Percentiles rank a stretch among this genome's conserved stretches.
These are phyloP conservation scores for Homarus americanus DNA, from an alignment of 1,140 invertebrate species.

Conservation along the genomic window DNA sequence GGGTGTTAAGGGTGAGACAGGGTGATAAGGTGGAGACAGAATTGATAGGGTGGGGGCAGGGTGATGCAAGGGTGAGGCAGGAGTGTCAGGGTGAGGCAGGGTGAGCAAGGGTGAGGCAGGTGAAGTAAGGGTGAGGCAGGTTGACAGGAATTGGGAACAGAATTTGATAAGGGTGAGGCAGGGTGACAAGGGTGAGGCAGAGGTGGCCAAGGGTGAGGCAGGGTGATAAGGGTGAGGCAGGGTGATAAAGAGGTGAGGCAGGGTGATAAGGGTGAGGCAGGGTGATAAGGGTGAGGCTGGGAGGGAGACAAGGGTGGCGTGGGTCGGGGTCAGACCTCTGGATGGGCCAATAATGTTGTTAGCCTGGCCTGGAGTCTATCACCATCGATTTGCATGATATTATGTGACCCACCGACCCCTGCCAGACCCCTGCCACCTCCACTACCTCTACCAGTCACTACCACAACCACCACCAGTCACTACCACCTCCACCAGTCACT, in stretches of 20 bases:
- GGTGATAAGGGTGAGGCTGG: too few species aligned
- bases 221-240: too few species aligned
- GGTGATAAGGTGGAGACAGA: background rate
- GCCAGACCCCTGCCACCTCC: background rate
- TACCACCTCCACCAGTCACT: background rate
- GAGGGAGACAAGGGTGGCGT: background rate
- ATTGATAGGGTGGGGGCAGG: background rate
- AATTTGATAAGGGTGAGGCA: too few species aligned
- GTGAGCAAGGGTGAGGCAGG: too few species aligned
- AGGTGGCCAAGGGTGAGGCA: background rate
- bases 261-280: background rate
- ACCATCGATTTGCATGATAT: constrained; percentile 42
- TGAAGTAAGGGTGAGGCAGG: too few species aligned
- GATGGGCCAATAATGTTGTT: constrained; percentile 27
- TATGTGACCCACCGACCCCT: background rate
- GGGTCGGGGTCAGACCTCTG: background rate
- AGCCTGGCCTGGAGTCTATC: constrained; percentile 24
- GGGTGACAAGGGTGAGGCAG: too few species aligned
- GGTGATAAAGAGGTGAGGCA: too few species aligned
- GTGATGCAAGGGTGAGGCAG: background rate
- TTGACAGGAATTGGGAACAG: too few species aligned
- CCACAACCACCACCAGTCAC: background rate
- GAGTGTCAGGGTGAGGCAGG: background rate
- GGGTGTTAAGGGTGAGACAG: background rate
- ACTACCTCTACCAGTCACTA: background rate